Conservation (phyloP, 1,140 invertebrate species). For the Nephotettix cincticeps region DNA sequence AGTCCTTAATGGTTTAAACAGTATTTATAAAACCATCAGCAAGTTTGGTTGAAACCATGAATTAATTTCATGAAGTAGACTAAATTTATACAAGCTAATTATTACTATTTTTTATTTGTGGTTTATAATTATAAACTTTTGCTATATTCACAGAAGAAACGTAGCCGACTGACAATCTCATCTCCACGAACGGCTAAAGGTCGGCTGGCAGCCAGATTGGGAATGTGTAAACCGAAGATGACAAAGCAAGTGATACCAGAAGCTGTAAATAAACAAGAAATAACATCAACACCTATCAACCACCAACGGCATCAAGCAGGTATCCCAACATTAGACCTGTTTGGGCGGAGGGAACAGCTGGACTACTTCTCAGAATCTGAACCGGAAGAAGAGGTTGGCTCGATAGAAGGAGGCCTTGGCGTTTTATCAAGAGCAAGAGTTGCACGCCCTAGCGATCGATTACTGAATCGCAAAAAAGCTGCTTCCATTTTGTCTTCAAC, state of each 20-base stretch:
- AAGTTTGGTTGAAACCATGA: no score
- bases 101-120: no score
- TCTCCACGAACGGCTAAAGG: slow-evolving; percentile 43
- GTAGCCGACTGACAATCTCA: not conserved
- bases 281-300: slow-evolving; percentile 44
- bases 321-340: slow-evolving; percentile 52
- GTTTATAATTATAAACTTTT: not conserved
- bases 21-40: no score
- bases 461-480: slow-evolving; percentile 33
- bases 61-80: no score
- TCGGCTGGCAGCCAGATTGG: slow-evolving; percentile 49
- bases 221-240: slow-evolving; percentile 45
- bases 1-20: no score
- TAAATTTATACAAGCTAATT: no score
- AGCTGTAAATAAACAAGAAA: slow-evolving; percentile 18
- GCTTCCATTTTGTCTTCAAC: slow-evolving; percentile 30
- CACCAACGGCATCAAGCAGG: slow-evolving; percentile 40
- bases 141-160: slow-evolving; percentile 19
- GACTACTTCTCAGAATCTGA: slow-evolving; percentile 57
- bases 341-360: slow-evolving; percentile 54
- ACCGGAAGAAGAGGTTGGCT: slow-evolving; percentile 38
- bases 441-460: not conserved
- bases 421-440: slow-evolving; percentile 24
- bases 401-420: slow-evolving; percentile 35
- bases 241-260: slow-evolving; percentile 45